Conservation (phyloP, 2,113 vertebrate genomes). For the Acanthisitta chloris region DNA sequence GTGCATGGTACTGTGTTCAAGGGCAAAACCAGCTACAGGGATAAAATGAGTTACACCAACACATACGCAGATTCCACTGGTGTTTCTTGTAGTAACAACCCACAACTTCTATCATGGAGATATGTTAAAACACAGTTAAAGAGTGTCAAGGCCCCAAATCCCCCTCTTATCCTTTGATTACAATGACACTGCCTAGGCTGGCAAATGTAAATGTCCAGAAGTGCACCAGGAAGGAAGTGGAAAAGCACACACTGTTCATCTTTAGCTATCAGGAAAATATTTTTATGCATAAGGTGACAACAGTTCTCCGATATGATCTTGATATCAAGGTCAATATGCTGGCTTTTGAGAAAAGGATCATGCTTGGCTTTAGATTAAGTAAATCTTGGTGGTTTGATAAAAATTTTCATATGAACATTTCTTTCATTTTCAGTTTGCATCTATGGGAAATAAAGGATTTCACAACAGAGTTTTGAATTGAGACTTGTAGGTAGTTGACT, state of each 20-base stretch:
- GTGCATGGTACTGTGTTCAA: neutral
- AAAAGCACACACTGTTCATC: neutral
- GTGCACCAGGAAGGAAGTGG: neutral
- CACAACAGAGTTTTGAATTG: neutral
- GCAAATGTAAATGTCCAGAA: neutral
- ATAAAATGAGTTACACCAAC: neutral
- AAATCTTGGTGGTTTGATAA: neutral
- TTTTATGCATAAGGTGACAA: neutral
- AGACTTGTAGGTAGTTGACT: neutral
- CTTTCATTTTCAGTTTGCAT: neutral
- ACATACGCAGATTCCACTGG: neutral
- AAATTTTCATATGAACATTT: neutral
- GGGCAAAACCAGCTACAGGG: neutral
- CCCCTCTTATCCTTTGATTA: neutral
- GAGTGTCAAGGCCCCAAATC: neutral
- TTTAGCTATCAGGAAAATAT: neutral
- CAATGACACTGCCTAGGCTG: neutral
- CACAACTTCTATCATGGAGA: neutral
- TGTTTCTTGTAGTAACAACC: neutral
- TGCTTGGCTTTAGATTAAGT: neutral
- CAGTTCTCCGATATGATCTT: neutral
- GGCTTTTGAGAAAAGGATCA: neutral
- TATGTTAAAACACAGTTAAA: neutral
- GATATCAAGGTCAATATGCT: neutral
- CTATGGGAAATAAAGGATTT: neutral